Conservation (phyloP, 2,888 invertebrate species). For the Dioctria linearis region DNA sequence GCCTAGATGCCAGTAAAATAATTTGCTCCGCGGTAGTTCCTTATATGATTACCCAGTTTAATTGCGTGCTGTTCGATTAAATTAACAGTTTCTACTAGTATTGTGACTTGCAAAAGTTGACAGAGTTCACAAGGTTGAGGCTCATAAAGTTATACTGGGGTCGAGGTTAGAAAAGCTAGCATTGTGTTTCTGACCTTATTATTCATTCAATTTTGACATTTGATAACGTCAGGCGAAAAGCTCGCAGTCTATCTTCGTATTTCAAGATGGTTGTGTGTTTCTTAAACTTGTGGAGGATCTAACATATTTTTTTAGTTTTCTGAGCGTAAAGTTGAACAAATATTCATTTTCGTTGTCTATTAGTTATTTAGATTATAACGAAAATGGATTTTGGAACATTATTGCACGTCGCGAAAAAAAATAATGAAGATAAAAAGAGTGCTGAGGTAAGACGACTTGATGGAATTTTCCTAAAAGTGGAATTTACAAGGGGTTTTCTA, state of each 20-base stretch:
- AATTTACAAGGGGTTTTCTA: not conserved
- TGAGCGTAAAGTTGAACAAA: conserved; percentile 46
- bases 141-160: no score
- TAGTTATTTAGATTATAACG: not conserved
- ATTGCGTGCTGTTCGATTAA: no score
- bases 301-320: conserved; percentile 58
- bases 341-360: not conserved
- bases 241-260: conserved; percentile 58
- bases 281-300: conserved; percentile 2
- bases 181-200: conserved; percentile 13
- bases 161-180: no score
- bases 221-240: conserved; percentile 38
- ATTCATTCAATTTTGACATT: conserved; percentile 1
- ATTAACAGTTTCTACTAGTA: no score
- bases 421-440: conserved; percentile 70
- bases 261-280: conserved; percentile 58
- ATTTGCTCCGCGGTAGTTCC: no score
- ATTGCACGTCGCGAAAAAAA: conserved; percentile 76
- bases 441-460: conserved; percentile 64
- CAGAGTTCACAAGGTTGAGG: no score
- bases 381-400: conserved; percentile 77
- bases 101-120: no score
- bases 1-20: no score
- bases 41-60: no score
- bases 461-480: conserved; percentile 15